phyloP scores from a whole-genome alignment of 92 coral and sea anemone genomes.

The Porites divaricata region DNA sequence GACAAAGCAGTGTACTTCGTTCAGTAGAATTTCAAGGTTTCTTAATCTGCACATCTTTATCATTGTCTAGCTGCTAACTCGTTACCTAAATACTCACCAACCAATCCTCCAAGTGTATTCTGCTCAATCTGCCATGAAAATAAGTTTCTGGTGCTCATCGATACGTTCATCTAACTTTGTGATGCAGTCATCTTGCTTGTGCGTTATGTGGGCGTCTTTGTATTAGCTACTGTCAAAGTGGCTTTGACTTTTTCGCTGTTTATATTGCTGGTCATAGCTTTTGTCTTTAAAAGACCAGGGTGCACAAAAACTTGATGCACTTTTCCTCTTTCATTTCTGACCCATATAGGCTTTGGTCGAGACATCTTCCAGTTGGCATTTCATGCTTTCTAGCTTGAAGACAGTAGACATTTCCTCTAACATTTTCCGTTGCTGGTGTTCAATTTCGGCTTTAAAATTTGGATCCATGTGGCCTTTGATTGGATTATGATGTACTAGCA shows the following conservation, averaged over 20 bases:
- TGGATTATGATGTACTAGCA: too few relatives aligned
- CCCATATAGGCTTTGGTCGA: constrained; percentile 33
- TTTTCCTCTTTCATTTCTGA: constrained; percentile 55
- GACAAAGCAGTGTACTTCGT: too few relatives aligned
- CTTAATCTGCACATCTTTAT: constrained; percentile 31
- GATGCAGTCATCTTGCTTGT: constrained; percentile 54
- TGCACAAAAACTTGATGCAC: constrained; percentile 56
- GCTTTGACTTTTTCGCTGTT: constrained; percentile 57
- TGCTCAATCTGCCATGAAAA: not conserved
- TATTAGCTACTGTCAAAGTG: constrained; percentile 42
- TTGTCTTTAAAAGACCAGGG: constrained; percentile 55
- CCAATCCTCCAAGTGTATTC: constrained; percentile 58
- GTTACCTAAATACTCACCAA: constrained; percentile 53
- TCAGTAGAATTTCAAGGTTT: not conserved
- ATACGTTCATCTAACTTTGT: constrained; percentile 59
- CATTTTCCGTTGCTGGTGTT: not conserved
- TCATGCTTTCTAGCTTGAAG: constrained; percentile 15
- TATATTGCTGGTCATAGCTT: constrained; percentile 49
- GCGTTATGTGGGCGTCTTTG: constrained; percentile 44
- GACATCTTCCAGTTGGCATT: constrained; percentile 40
- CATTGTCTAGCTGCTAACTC: constrained; percentile 36
- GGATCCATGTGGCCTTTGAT: not conserved
- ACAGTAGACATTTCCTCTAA: not conserved
- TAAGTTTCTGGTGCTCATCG: constrained; percentile 50
- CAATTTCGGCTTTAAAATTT: not conserved